phyloP scores from a whole-genome alignment of 2,888 invertebrate genomes.

The Drosophila pseudotakahashii region DNA sequence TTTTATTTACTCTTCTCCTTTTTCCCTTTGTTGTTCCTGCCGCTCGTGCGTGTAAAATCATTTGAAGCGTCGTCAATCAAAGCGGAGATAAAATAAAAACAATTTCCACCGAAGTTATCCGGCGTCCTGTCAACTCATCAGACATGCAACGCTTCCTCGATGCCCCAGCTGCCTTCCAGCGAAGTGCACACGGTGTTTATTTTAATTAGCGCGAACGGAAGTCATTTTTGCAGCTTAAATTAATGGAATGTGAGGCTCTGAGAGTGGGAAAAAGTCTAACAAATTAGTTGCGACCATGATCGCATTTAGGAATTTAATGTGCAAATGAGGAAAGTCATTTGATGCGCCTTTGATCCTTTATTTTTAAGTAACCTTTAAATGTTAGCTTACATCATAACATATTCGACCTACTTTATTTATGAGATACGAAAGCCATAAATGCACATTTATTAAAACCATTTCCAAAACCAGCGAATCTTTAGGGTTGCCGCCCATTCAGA shows the following conservation, averaged over 20 bases:
- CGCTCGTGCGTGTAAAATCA: slow-evolving; percentile 78
- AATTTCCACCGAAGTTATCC: slow-evolving; percentile 55
- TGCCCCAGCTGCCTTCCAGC: slow-evolving; percentile 30
- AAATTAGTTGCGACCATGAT: slow-evolving; percentile 12
- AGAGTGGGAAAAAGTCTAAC: neutral
- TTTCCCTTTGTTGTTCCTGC: slow-evolving; percentile 32
- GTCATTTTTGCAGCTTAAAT: slow-evolving; percentile 37
- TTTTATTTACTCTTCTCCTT: slow-evolving; percentile 36
- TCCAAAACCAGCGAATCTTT: slow-evolving; percentile 18
- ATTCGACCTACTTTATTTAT: neutral
- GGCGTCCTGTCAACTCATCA: slow-evolving; percentile 61
- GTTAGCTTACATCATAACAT: neutral
- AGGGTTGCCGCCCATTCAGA: slow-evolving; percentile 61
- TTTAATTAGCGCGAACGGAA: slow-evolving; percentile 62
- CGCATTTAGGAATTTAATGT: slow-evolving; percentile 42
- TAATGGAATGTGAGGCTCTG: slow-evolving; percentile 20
- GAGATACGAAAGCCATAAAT: slow-evolving; percentile 22
- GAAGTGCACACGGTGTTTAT: slow-evolving; percentile 74
- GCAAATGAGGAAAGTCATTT: slow-evolving; percentile 47
- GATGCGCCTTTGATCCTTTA: too few species aligned
- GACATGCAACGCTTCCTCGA: slow-evolving; percentile 69
- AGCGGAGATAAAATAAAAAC: slow-evolving; percentile 59
- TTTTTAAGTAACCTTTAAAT: too few species aligned
- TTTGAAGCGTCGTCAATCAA: slow-evolving; percentile 76
- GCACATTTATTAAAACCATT: slow-evolving; percentile 34